phyloP scores from a whole-genome alignment of 2,113 vertebrate species.

The Dromas ardeola region DNA sequence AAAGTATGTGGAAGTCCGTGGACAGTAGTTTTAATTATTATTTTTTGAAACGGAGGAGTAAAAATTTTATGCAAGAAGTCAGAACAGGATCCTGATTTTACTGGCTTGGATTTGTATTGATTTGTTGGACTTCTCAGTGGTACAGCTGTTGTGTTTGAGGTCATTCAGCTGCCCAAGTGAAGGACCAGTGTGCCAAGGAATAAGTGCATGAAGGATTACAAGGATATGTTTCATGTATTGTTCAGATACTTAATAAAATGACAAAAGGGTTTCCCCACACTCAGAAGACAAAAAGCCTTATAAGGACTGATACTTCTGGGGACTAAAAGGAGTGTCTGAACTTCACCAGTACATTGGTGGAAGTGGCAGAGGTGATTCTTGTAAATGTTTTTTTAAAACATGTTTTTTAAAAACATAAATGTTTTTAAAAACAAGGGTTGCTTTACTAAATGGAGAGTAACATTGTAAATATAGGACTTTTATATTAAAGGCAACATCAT shows the following conservation, averaged over 20 bases:
- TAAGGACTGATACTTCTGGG: background rate
- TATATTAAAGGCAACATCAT: background rate
- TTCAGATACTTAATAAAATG: background rate
- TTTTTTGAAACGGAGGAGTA: background rate
- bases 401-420: background rate
- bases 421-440: background rate
- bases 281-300: background rate
- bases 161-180: background rate
- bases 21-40: background rate
- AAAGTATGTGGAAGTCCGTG: accelerated
- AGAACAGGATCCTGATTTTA: background rate
- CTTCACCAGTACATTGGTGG: background rate
- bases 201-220: background rate
- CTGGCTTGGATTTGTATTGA: background rate
- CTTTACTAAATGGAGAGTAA: background rate
- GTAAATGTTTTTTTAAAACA: background rate
- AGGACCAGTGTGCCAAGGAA: background rate
- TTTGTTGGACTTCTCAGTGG: background rate
- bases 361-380: background rate
- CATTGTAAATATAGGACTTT: background rate
- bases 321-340: background rate
- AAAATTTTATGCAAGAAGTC: background rate
- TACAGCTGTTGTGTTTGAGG: background rate
- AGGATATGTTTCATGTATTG: background rate
- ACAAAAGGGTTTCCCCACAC: background rate